phyloP scores from a whole-genome alignment of 2,113 vertebrate species.

The Xenotilapia leptura region DNA sequence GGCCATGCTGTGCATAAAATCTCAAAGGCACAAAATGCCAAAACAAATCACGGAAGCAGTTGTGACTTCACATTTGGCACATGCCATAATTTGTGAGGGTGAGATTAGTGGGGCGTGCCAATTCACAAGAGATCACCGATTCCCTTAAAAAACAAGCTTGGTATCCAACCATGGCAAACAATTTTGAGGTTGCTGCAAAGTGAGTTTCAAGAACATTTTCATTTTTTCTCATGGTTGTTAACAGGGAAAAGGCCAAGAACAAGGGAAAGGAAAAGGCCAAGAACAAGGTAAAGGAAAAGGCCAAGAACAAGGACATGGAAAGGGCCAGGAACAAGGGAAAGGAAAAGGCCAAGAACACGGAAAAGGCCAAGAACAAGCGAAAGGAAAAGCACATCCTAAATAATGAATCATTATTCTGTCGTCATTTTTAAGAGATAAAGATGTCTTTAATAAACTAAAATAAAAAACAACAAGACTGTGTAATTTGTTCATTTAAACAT shows the following conservation, averaged over 20 bases:
- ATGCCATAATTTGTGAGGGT: not conserved
- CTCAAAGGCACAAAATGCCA: not conserved
- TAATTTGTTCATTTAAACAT: not conserved
- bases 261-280: not conserved
- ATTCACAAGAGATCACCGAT: not conserved
- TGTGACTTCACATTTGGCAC: not conserved
- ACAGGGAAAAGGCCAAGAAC: not conserved
- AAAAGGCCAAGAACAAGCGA: rapidly evolving
- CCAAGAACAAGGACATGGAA: not conserved
- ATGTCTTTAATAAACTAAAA: not conserved
- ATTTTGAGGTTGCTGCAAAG: not conserved
- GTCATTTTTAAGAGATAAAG: not conserved
- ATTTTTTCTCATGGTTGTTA: not conserved
- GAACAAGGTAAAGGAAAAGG: not conserved
- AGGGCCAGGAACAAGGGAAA: rapidly evolving
- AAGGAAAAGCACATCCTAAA: not conserved
- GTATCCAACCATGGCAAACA: rapidly evolving
- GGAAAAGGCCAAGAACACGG: not conserved
- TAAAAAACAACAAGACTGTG: not conserved
- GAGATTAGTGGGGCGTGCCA: not conserved
- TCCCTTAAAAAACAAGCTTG: not conserved
- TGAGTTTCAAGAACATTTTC: not conserved
- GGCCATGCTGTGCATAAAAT: not conserved
- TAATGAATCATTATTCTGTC: not conserved
- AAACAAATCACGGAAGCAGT: not conserved